Evolutionary conservation across 92 coral and sea anemone genomes (phyloP).

Genomic region (Chrysogorgia sp.): DNA sequence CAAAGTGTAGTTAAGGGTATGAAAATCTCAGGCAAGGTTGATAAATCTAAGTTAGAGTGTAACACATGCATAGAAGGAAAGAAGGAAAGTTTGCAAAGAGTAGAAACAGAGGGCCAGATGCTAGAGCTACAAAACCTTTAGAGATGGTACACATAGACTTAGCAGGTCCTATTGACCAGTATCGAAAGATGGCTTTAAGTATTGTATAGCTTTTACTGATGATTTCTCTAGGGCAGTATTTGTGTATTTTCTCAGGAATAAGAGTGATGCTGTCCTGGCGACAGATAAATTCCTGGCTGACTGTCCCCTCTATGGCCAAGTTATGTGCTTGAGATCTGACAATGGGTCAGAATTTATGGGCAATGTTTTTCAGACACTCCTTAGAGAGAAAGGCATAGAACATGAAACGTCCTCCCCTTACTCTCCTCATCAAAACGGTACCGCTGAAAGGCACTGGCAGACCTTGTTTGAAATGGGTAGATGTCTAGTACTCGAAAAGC

Average conservation of each 20-base stretch:
- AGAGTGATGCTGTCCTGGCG: constrained; percentile 18
- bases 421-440: too few species aligned
- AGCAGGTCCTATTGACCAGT: constrained; percentile 13
- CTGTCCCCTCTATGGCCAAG: constrained; percentile 44
- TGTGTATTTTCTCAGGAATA: constrained; percentile 33
- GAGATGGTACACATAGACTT: constrained; percentile 46
- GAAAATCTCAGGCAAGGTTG: too few species aligned
- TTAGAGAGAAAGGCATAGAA: too few species aligned
- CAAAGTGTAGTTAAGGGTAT: too few species aligned
- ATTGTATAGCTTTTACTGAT: constrained; percentile 46
- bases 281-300: constrained; percentile 41
- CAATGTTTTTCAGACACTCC: neutral
- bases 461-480: too few species aligned
- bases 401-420: too few species aligned
- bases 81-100: constrained; percentile 1
- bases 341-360: constrained; percentile 35
- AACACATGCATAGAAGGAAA: constrained; percentile 34
- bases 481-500: too few species aligned
- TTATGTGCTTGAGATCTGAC: constrained; percentile 37
- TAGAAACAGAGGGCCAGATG: constrained; percentile 40
- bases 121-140: constrained; percentile 37
- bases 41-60: constrained; percentile 37
- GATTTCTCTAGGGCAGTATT: constrained; percentile 42
- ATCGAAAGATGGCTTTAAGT: constrained; percentile 12
- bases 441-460: too few species aligned